These are phyloP conservation scores for Araneus ventricosus DNA, from an alignment of 1,140 invertebrate species.

Conservation along the genomic window DNA sequence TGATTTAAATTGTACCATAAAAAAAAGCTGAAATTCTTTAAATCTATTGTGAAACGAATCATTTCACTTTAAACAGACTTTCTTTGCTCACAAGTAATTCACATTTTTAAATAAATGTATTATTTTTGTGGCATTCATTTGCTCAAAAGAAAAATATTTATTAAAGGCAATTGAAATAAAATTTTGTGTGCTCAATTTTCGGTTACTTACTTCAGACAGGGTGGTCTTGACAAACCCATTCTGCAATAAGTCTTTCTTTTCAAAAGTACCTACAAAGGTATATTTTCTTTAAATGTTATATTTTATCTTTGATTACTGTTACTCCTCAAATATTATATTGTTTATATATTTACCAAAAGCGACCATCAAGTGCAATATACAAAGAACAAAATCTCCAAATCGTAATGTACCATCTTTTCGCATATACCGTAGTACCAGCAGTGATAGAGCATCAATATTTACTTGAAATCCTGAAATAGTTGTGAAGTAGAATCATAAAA, in stretches of 20 bases:
- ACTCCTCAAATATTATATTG: background rate
- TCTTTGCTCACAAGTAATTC: background rate
- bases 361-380: constrained; percentile 91
- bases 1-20: too few species aligned
- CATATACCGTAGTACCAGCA: constrained; percentile 92
- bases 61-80: background rate
- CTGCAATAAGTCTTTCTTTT: constrained; percentile 89
- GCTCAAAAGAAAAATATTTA: background rate
- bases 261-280: constrained; percentile 85
- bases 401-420: constrained; percentile 95
- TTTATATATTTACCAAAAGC: constrained; percentile 88
- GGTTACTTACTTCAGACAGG: constrained; percentile 86
- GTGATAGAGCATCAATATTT: constrained; percentile 89
- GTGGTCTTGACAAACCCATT: constrained; percentile 90
- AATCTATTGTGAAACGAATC: too few species aligned
- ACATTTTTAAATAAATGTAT: background rate
- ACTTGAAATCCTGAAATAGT: constrained; percentile 85
- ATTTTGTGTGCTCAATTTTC: background rate
- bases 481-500: too few species aligned
- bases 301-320: too few species aligned
- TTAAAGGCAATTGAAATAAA: background rate
- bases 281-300: background rate
- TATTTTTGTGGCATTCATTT: background rate
- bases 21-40: too few species aligned
- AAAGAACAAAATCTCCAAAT: constrained; percentile 95